Evolutionary conservation across 2,888 invertebrate species (phyloP), one percentile per base, ranked within the genome.

Genomic region (Pristionchus japonicus): DNA sequence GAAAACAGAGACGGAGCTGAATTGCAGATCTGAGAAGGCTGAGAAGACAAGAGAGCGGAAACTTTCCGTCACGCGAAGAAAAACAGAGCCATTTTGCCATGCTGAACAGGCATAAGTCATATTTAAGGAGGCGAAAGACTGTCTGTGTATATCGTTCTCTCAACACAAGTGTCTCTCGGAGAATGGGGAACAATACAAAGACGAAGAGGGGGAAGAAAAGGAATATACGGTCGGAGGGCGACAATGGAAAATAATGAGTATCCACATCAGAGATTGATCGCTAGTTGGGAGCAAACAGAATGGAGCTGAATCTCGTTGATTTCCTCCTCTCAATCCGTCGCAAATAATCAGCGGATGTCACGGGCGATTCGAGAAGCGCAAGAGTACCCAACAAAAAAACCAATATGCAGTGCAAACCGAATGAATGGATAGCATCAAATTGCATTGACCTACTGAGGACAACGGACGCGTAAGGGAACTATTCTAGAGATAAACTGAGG

Each of bases 181-280:
- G 82, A 52, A 52, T 52, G 52, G 34, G 52, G 52, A n/a, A 52
- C 52, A 52, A 31, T 13, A 52, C 17, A 43, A 37, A 43, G 77
- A 77, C 3, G 34, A 40, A n/a, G 43, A 52, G 49, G 80, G 43
- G 31, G 40, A 43, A 52, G 52, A 52, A 52, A 43, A 34, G 31
- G 82, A 31, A 47, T 77, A 77, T 77, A 40, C 57, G 57, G 77
- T 77, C 34, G 27, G 77, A 77, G 77, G 23, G 37, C 43, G 77
- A 47, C 43, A 77, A 77, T 43, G 77, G 43, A 77, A 77, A 77
- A 77, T 77, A 77, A 77, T 77, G 77, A 77, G 77, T 77, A 47
- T 77, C 43, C 77, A 77, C 77, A 77, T 77, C 77, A 77, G 77
- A 77, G 43, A 77, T 77, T 77, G 77, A 77, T 77, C 77, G 77